Evolutionary conservation across 2,797 vertebrate species (phyloP).

Genomic region (Manis javanica): DNA sequence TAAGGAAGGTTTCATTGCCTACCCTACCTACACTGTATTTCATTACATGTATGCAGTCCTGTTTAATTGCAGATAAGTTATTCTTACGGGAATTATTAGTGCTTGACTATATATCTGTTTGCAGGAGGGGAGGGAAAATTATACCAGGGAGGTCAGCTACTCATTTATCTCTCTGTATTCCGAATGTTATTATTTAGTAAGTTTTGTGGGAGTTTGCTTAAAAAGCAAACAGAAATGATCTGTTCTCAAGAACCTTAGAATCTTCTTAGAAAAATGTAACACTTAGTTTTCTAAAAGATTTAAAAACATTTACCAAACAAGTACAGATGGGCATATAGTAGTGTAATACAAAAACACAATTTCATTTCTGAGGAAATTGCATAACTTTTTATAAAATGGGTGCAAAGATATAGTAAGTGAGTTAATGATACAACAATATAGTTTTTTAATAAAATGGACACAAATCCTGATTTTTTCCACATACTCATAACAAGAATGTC

Average conservation of each 20-base stretch:
- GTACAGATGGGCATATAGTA: neutral
- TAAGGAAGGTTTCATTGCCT: neutral
- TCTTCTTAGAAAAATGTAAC: slow-evolving; percentile 45
- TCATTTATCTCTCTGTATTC: neutral
- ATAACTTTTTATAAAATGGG: slow-evolving; percentile 25
- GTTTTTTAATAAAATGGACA: neutral
- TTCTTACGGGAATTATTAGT: slow-evolving; percentile 22
- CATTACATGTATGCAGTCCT: neutral
- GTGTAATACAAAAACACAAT: neutral
- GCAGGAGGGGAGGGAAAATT: slow-evolving; percentile 20
- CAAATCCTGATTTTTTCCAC: neutral
- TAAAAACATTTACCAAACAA: slow-evolving; percentile 30
- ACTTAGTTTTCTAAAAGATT: slow-evolving; percentile 34
- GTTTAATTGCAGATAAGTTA: neutral
- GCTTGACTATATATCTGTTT: neutral
- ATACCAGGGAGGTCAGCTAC: neutral
- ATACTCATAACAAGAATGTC: neutral
- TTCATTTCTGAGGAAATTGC: slow-evolving; percentile 25
- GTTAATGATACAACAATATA: neutral
- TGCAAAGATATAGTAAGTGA: neutral
- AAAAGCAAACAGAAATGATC: slow-evolving; percentile 25
- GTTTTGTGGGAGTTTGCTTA: slow-evolving; percentile 27
- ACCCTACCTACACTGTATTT: neutral
- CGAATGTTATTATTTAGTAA: neutral
- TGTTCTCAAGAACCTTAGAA: slow-evolving; percentile 1